Conservation (phyloP, 1,140 invertebrate species). For the Epicauta chinensis region DNA sequence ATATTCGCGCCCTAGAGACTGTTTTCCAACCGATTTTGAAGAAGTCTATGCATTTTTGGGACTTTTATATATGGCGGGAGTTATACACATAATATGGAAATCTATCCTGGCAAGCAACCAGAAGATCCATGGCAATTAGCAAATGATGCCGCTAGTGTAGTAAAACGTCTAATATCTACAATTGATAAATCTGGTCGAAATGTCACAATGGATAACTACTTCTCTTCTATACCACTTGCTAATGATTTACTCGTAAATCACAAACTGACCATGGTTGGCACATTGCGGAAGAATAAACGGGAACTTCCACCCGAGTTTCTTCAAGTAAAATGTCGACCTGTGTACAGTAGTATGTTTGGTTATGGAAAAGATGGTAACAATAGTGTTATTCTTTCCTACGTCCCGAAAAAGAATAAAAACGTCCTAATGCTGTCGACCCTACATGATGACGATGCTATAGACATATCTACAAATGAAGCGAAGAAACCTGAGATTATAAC, state of each 20-base stretch:
- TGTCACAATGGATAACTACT: conserved; percentile 15
- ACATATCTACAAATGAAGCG: conserved; percentile 18
- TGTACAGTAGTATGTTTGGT: conserved; percentile 4
- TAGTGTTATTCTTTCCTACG: too few relatives aligned
- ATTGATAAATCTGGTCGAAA: too few relatives aligned
- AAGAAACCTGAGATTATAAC: conserved; percentile 24
- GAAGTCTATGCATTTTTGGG: too few relatives aligned
- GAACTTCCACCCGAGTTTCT: conserved; percentile 5
- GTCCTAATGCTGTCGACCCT: conserved; percentile 27
- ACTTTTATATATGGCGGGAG: too few relatives aligned
- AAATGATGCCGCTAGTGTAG: too few relatives aligned
- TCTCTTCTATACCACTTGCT: neutral
- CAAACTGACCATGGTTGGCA: conserved; percentile 24
- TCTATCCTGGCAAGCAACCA: too few relatives aligned
- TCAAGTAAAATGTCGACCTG: neutral
- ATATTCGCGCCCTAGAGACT: too few relatives aligned
- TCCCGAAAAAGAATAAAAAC: conserved; percentile 23
- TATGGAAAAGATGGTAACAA: conserved; percentile 1
- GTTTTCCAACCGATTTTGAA: too few relatives aligned
- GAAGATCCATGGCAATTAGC: too few relatives aligned
- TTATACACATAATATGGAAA: too few relatives aligned
- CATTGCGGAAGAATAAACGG: conserved; percentile 8
- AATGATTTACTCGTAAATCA: neutral
- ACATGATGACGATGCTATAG: conserved; percentile 22
- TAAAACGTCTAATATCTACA: too few relatives aligned